Conservation (phyloP, 2,797 vertebrate genomes). For the Liasis olivaceus region DNA sequence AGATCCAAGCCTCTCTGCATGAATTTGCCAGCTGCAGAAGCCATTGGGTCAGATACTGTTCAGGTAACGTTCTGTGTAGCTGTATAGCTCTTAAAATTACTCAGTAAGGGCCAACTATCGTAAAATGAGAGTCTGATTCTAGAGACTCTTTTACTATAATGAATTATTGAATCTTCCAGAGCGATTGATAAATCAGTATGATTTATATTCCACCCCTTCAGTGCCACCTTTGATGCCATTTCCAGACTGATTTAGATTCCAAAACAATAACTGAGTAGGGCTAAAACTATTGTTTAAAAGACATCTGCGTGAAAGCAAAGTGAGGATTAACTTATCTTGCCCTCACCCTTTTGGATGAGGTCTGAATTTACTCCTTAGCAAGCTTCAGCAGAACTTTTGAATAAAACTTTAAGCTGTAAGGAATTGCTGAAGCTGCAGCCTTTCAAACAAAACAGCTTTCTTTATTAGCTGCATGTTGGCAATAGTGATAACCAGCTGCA, state of each 20-base stretch:
- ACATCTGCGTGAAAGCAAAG: not conserved
- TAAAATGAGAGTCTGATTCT: not conserved
- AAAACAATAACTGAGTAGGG: not conserved
- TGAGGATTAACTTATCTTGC: not conserved
- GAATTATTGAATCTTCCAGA: not conserved
- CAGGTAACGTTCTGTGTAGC: not conserved
- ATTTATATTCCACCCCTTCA: not conserved
- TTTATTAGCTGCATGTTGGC: not conserved
- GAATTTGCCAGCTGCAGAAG: not conserved
- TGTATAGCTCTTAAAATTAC: not conserved
- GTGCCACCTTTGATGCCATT: not conserved
- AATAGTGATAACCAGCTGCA: not conserved
- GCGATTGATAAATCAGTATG: not conserved
- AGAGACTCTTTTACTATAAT: not conserved
- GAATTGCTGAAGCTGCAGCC: not conserved
- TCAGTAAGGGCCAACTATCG: not conserved
- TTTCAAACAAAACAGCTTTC: not conserved
- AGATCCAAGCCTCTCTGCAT: not conserved
- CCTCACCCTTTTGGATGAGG: not conserved
- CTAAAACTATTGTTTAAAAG: not conserved
- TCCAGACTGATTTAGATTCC: not conserved
- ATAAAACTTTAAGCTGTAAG: not conserved
- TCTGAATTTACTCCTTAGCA: not conserved
- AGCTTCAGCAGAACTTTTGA: not conserved
- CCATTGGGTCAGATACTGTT: not conserved